Evolutionary conservation across 2,797 vertebrate genomes (phyloP), one percentile per base, ranked within the genome.

Genomic region (Cynodonichthys magdalenae): DNA sequence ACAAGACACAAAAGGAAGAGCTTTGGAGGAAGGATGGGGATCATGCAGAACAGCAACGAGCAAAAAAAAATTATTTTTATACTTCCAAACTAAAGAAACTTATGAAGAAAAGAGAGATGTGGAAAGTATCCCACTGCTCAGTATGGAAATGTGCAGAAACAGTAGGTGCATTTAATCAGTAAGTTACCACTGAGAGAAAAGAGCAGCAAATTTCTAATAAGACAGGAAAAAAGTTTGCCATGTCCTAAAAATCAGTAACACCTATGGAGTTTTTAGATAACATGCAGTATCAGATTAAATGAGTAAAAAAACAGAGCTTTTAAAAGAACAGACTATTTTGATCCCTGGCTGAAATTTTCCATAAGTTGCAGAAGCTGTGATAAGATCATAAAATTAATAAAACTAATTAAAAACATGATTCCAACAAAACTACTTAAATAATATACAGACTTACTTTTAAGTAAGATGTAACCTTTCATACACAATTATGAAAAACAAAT

Each of bases 1-100:
- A 66, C 66, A 18, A 79, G 58, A 49, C 4, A 42, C 14, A 63
- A 58, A 45, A 66, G 42, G 55, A 50, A 31, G 63, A 74, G 64
- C 60, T 58, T 47, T 12, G 19, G 69, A 69, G 49, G 58, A 41
- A 45, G 53, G 63, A 64, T 28, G n/a, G 49, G 31, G 46, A 44
- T 34, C 46, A 44, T 55, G 80, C 46, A 59, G 61, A 59, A 58
- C 6, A 53, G 59, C 18, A 58, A 68, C 51, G 49, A 54, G 49
- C 15, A 31, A 61, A 24, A 34, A 31, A 15, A 46, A 59, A 27
- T 49, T 18, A n/a, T 41, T 56, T 46, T 52, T 20, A 59, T 54
- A 53, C 60, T 54, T 24, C 19, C 31, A 60, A 29, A n/a, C 56
- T 46, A 57, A 51, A 66, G 29, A 59, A 59, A 19, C 8, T 28